Evolutionary conservation across 2,113 vertebrate species (phyloP).

Genomic region (Siphamia tubifer): DNA sequence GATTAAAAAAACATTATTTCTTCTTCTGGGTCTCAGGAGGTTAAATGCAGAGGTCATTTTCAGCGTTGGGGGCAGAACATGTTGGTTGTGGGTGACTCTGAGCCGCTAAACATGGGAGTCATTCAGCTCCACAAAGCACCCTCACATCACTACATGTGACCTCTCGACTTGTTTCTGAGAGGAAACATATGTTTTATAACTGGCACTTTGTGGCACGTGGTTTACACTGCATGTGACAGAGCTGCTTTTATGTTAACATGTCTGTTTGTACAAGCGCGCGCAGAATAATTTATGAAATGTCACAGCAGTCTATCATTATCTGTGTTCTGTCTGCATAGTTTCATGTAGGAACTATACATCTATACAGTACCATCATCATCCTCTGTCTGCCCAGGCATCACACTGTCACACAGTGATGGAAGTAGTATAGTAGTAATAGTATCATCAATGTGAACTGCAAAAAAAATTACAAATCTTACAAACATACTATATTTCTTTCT

Average conservation of each 20-base stretch:
- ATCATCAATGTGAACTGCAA: too few species aligned
- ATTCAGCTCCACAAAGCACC: constrained; percentile 12
- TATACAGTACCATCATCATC: neutral
- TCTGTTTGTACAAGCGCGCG: neutral
- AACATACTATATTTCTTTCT: too few species aligned
- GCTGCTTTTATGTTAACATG: neutral
- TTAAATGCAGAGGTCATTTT: neutral
- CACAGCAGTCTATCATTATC: too few species aligned
- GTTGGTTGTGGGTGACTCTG: neutral
- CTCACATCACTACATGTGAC: neutral
- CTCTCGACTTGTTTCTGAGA: constrained; percentile 2
- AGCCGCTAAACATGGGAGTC: neutral
- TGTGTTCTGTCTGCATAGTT: too few species aligned
- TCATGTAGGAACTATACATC: too few species aligned
- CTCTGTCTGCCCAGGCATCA: too few species aligned
- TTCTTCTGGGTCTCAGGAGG: too few species aligned
- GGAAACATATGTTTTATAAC: constrained; percentile 6
- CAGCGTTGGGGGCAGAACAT: too few species aligned
- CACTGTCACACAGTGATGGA: too few species aligned
- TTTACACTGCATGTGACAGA: neutral
- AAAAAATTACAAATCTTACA: too few species aligned
- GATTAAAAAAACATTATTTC: too few species aligned
- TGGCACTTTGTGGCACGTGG: neutral
- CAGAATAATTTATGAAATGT: neutral
- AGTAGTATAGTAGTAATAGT: too few species aligned